Evolutionary conservation across 2,113 vertebrate genomes (phyloP).

Genomic region (Oryzias javanicus): DNA sequence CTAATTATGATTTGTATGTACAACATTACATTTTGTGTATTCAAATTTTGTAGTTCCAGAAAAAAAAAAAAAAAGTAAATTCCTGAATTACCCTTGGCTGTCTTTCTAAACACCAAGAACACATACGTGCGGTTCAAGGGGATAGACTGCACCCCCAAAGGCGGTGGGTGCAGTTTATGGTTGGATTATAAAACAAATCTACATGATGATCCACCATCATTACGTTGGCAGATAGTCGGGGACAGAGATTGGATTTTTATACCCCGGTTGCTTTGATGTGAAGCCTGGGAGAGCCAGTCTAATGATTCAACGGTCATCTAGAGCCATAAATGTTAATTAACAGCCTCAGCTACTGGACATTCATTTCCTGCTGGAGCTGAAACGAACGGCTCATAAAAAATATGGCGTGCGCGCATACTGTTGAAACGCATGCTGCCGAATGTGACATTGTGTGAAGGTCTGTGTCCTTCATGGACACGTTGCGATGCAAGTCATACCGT

Average conservation of each 20-base stretch:
- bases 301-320: slow-evolving; percentile 59
- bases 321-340: slow-evolving; percentile 71
- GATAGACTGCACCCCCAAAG: slow-evolving; percentile 13
- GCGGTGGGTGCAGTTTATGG: slow-evolving; percentile 28
- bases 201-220: slow-evolving; percentile 45
- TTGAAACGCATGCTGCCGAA: too few relatives aligned
- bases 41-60: too few relatives aligned
- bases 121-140: not conserved
- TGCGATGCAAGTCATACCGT: slow-evolving; percentile 55
- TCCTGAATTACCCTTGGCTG: not conserved
- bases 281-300: slow-evolving; percentile 46
- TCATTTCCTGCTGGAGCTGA: slow-evolving; percentile 63
- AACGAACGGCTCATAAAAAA: slow-evolving; percentile 51
- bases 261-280: slow-evolving; percentile 43
- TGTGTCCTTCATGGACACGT: slow-evolving; percentile 51
- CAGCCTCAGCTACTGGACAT: slow-evolving; percentile 56
- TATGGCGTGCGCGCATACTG: not conserved
- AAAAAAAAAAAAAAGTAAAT: not conserved
- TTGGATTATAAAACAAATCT: slow-evolving; percentile 53
- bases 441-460: slow-evolving; percentile 32
- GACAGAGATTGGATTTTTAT: slow-evolving; percentile 60
- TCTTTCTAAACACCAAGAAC: slow-evolving; percentile 12
- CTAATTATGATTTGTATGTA: too few relatives aligned
- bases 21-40: too few relatives aligned
- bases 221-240: slow-evolving; percentile 46